Base-by-base conservation (phyloP, 2,888 invertebrate species). In the Elegia similella region DNA sequence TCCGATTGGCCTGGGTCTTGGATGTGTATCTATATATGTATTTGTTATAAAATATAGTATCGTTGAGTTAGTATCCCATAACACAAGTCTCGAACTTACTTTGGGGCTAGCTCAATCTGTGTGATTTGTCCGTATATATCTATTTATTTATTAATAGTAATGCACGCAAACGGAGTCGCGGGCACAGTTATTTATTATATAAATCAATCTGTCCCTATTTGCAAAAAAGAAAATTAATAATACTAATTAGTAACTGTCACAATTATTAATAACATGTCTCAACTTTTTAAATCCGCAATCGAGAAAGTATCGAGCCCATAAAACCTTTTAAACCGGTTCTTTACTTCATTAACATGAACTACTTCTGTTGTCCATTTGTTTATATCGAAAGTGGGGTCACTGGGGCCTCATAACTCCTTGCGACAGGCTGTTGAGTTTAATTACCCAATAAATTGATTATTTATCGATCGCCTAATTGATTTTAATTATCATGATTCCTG, bases 341-440 rank as follows among this genome's bases (percentile, higher is more conserved):
- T 38, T 7, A 43, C 13, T 52, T 32, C 53, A 44, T 43, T 43
- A 43, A 43, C 53, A 30, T 55, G 44, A 44, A 55, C 29, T 53
- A 43, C 53, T 46, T 55, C 17, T 44, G 16, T 16, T 55, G 44
- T 34, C 17, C 54, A 55, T 44, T 55, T 44, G n/a, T 55, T 55
- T 44, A 44, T 46, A 55, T 17, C 17, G 44, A 55, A 55, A 55
- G 54, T 55, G 43, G 29, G 43, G 44, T 53, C 42, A 13, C 5
- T 23, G 42, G 13, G 17, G 34, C 42, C 52, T 13, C 13, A 38
- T 34, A 34, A 34, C 48, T 50, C 50, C 50, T 38, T 34, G 17
- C 15, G n/a, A 16, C 50, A 16, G 16, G 34, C 47, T 34, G 1
- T 16, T 10, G 32, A 38, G 32, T 34, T 50, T 38, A 50, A 50